These are phyloP conservation scores for Poecilia gillii DNA, from an alignment of 2,797 vertebrate genomes.

Conservation along the genomic window DNA sequence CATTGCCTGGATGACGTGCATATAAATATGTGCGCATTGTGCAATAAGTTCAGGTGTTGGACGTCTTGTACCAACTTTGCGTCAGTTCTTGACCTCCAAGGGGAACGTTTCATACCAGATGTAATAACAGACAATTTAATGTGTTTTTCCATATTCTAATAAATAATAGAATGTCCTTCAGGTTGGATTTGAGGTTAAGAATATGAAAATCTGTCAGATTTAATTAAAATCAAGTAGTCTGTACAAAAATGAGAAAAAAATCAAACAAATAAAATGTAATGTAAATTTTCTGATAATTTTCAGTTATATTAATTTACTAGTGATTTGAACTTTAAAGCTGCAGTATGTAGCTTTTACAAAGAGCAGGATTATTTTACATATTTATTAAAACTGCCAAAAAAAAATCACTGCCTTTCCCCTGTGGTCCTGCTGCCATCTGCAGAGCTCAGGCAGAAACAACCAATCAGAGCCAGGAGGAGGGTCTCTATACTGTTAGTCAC, in stretches of 20 bases:
- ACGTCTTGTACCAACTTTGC: background rate
- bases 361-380: too few relatives aligned
- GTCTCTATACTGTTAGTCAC: too few relatives aligned
- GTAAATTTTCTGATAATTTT: background rate
- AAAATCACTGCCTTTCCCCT: too few relatives aligned
- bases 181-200: background rate
- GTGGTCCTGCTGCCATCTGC: too few relatives aligned
- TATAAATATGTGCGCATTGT: background rate
- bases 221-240: background rate
- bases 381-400: too few relatives aligned
- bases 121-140: background rate
- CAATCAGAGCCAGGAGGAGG: too few relatives aligned
- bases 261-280: background rate
- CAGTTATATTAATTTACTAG: background rate
- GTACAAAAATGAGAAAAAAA: background rate
- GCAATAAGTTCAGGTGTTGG: background rate
- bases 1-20: background rate
- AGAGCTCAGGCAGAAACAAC: too few relatives aligned
- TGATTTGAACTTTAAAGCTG: background rate
- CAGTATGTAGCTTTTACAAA: too few relatives aligned
- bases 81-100: background rate
- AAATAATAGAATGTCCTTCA: background rate
- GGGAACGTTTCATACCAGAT: background rate
- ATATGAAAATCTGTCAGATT: background rate
- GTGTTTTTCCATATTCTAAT: background rate